These are phyloP conservation scores for Drosophila varians DNA, from an alignment of 1,140 invertebrate genomes.

Conservation along the genomic window DNA sequence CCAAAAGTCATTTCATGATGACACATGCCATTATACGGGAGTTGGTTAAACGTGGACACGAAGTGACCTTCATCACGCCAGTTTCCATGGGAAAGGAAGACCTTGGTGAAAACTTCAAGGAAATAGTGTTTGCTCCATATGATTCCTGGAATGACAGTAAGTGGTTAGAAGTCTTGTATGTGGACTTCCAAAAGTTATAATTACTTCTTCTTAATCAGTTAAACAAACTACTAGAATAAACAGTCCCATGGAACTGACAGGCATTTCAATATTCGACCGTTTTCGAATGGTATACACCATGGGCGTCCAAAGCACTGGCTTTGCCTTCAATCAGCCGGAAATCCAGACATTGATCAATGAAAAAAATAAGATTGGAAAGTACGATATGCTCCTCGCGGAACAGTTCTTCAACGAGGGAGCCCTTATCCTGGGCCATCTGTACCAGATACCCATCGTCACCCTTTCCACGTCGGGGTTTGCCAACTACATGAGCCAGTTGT, in stretches of 20 bases:
- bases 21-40: slow-evolving; percentile 56
- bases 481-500: slow-evolving; percentile 69
- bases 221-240: slow-evolving; percentile 14
- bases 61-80: slow-evolving; percentile 67
- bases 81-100: slow-evolving; percentile 56
- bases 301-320: slow-evolving; percentile 60
- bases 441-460: slow-evolving; percentile 77
- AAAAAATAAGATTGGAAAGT: slow-evolving; percentile 70
- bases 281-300: slow-evolving; percentile 13
- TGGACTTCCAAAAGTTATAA: too few relatives aligned
- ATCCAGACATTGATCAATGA: slow-evolving; percentile 77
- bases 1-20: slow-evolving; percentile 75
- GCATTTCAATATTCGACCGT: slow-evolving; percentile 16
- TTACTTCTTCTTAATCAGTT: neutral
- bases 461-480: slow-evolving; percentile 68
- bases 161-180: neutral
- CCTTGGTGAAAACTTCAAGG: slow-evolving; percentile 62
- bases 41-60: slow-evolving; percentile 59
- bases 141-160: slow-evolving; percentile 52
- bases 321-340: slow-evolving; percentile 71
- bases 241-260: slow-evolving; percentile 32
- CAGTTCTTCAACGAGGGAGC: slow-evolving; percentile 82
- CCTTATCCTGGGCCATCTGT: slow-evolving; percentile 78
- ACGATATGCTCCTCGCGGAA: slow-evolving; percentile 82
- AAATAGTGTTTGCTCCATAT: slow-evolving; percentile 52